These are phyloP conservation scores for Pseudomyrmex concolor DNA, from an alignment of 1,140 invertebrate genomes.

Conservation along the genomic window DNA sequence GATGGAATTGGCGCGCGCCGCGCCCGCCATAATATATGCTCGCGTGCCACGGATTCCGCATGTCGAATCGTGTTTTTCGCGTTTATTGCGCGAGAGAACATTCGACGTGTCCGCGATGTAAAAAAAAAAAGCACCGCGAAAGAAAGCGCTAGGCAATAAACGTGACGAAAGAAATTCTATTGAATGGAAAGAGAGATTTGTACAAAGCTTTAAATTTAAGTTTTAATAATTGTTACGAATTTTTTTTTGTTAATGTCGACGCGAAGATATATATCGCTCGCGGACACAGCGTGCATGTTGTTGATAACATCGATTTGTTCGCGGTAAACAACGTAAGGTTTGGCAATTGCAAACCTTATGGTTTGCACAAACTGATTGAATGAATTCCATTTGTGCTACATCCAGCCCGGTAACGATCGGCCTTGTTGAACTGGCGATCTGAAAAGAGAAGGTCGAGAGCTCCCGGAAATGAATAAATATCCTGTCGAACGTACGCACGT, in stretches of 20 bases:
- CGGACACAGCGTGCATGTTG: neutral
- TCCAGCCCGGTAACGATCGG: neutral
- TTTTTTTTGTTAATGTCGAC: neutral
- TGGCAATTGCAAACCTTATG: slow-evolving; percentile 17
- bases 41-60: slow-evolving; percentile 1
- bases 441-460: neutral
- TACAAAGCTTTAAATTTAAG: neutral
- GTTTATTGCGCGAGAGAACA: neutral
- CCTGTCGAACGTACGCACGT: slow-evolving; percentile 58
- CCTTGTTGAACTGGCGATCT: slow-evolving; percentile 38
- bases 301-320: slow-evolving; percentile 6
- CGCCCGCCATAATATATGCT: neutral
- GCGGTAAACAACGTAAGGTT: neutral
- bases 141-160: neutral
- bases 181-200: neutral
- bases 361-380: neutral
- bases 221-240: neutral
- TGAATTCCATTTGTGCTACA: neutral
- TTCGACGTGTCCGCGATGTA: neutral
- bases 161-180: neutral
- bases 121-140: neutral
- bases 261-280: too few species aligned
- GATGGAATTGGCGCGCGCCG: neutral
- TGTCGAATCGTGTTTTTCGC: neutral
- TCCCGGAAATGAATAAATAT: slow-evolving; percentile 73